Percentiles rank a stretch among this genome's conserved stretches.
These are phyloP conservation scores for Idaea aversata DNA, from an alignment of 2,888 invertebrate genomes.

Conservation along the genomic window DNA sequence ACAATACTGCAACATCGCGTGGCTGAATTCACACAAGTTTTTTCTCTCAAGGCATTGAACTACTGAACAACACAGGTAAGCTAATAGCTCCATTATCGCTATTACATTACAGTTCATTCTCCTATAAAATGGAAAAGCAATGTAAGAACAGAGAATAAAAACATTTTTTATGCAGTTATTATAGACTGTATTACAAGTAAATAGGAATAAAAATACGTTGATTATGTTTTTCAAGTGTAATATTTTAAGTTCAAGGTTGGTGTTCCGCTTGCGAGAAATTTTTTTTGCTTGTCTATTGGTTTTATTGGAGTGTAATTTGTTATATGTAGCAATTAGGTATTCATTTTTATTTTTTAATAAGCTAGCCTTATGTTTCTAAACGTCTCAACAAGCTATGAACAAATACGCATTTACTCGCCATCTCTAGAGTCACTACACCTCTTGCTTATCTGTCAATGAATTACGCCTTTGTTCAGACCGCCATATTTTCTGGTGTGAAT, in stretches of 20 bases:
- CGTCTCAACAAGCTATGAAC: too few species aligned
- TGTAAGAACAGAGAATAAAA: not conserved
- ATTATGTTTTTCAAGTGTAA: not conserved
- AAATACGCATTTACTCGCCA: too few species aligned
- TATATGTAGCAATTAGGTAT: not conserved
- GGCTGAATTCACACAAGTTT: constrained; percentile 43
- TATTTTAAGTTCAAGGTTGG: constrained; percentile 51
- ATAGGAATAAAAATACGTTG: constrained; percentile 4
- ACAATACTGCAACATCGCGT: constrained; percentile 40
- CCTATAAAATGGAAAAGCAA: not conserved
- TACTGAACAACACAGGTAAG: constrained; percentile 20
- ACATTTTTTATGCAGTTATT: constrained; percentile 14
- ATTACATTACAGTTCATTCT: not conserved
- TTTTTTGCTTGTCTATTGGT: constrained; percentile 30
- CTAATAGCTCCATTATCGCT: constrained; percentile 14
- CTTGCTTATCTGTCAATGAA: too few species aligned
- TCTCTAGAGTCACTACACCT: too few species aligned
- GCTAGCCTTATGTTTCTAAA: not conserved
- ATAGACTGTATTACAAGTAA: constrained; percentile 13
- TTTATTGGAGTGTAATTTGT: constrained; percentile 9
- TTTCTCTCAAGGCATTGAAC: constrained; percentile 43
- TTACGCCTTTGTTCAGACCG: too few species aligned
- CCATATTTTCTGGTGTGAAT: too few species aligned
- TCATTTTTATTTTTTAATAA: not conserved
- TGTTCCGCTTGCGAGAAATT: constrained; percentile 37